Percentiles rank a stretch among this genome's conserved stretches.
phyloP scores from a whole-genome alignment of 2,113 vertebrate species.

The Larimichthys polyactis region DNA sequence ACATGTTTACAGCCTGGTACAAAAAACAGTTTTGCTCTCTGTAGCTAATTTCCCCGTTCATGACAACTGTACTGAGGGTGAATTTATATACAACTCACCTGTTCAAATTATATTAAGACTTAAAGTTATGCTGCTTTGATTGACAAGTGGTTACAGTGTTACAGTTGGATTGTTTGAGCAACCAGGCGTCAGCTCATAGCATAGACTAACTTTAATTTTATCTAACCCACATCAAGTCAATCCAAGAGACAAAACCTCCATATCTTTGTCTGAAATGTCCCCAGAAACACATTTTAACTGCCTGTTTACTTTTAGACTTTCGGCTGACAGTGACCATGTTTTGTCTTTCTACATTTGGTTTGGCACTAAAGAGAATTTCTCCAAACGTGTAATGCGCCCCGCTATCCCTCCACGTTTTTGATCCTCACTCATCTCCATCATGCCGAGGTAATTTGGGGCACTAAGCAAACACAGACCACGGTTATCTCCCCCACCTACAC shows the following conservation, averaged over 20 bases:
- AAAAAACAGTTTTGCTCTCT: too few relatives aligned
- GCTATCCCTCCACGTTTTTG: not conserved
- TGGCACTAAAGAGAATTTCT: conserved; percentile 20
- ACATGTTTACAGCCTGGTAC: too few relatives aligned
- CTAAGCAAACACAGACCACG: not conserved
- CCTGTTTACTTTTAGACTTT: conserved; percentile 32
- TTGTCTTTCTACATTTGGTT: conserved; percentile 34
- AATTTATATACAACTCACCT: too few relatives aligned
- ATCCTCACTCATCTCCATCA: not conserved
- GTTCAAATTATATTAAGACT: too few relatives aligned
- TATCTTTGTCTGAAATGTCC: not conserved
- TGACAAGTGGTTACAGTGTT: too few relatives aligned
- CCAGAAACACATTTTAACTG: not conserved
- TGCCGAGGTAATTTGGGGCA: not conserved
- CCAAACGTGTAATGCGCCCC: not conserved
- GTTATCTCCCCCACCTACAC: not conserved
- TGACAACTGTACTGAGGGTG: too few relatives aligned
- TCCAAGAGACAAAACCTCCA: not conserved
- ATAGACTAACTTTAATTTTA: not conserved
- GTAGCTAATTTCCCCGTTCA: too few relatives aligned
- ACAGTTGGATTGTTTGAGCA: too few relatives aligned
- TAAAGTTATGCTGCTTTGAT: too few relatives aligned
- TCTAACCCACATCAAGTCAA: not conserved
- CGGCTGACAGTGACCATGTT: conserved; percentile 44
- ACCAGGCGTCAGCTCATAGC: too few relatives aligned